These are phyloP conservation scores for Anguilla pacifica DNA, from an alignment of 2,797 vertebrate genomes.

Conservation along the genomic window DNA sequence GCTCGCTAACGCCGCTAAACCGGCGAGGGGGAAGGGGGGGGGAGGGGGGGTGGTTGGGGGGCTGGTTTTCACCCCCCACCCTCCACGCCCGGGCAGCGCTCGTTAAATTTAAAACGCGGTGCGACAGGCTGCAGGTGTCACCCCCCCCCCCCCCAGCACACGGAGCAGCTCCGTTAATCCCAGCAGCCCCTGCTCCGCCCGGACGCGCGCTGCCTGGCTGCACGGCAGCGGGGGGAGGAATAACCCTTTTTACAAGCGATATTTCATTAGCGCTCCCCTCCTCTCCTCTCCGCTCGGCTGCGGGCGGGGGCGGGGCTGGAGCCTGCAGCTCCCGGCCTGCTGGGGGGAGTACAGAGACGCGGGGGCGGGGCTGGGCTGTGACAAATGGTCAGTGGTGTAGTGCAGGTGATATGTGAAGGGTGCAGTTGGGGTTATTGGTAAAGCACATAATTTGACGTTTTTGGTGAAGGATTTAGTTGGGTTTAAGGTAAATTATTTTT, in stretches of 20 bases:
- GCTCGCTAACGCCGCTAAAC: no score
- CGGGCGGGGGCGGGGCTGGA: neutral
- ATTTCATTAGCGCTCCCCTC: constrained; percentile 38
- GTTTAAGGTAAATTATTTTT: no score
- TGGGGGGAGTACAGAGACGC: neutral
- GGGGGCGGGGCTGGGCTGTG: constrained; percentile 12
- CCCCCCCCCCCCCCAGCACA: constrained; percentile 7
- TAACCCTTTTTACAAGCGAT: constrained; percentile 22
- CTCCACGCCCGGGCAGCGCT: constrained; percentile 22
- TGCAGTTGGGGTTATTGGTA: neutral
- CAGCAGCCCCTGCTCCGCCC: constrained; percentile 26
- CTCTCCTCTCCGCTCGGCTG: neutral
- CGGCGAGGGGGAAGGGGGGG: constrained; percentile 30
- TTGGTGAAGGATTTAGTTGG: neutral
- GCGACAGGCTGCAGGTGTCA: constrained; percentile 56
- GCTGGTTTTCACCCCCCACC: neutral
- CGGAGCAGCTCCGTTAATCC: constrained; percentile 26
- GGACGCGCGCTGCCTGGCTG: neutral
- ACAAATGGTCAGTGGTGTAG: neutral
- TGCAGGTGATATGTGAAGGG: neutral
- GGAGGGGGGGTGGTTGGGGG: no score
- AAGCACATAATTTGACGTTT: neutral
- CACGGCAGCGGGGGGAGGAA: constrained; percentile 35
- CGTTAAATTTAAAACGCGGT: constrained; percentile 62
- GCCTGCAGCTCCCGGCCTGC: neutral